phyloP scores from a whole-genome alignment of 2,113 vertebrate species.

The Sturnus vulgaris region DNA sequence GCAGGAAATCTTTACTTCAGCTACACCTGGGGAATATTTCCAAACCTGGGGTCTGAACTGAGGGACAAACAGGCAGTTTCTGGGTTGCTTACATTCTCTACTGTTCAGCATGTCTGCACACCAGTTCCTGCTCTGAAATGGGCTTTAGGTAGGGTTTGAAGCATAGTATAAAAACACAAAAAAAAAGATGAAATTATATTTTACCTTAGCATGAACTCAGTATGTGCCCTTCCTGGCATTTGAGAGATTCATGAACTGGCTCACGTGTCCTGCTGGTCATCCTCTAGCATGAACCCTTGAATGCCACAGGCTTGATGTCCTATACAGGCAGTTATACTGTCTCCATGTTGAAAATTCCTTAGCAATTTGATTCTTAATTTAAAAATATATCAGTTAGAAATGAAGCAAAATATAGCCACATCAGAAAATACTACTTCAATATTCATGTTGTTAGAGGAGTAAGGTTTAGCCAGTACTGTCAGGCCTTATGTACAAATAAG shows the following conservation, averaged over 20 bases:
- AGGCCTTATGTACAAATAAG: background rate
- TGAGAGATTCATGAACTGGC: background rate
- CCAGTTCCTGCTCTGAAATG: background rate
- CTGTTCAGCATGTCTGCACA: background rate
- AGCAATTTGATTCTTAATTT: background rate
- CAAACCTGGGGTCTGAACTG: background rate
- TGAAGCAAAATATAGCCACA: background rate
- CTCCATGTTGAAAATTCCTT: background rate
- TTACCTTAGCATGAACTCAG: background rate
- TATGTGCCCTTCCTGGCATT: fast-evolving
- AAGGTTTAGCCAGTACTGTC: background rate
- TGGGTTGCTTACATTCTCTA: background rate
- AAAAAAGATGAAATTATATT: fast-evolving
- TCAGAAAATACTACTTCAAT: background rate
- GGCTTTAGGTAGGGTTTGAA: background rate
- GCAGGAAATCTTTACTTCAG: background rate
- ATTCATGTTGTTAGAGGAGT: background rate
- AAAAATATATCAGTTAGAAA: background rate
- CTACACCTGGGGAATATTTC: background rate
- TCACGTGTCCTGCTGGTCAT: fast-evolving
- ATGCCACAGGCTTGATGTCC: background rate
- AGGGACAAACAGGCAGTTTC: background rate
- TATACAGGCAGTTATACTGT: background rate
- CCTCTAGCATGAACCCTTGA: background rate
- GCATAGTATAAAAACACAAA: background rate